Evolutionary conservation across 2,797 vertebrate species (phyloP).

Genomic region (Bovichtus diacanthus): DNA sequence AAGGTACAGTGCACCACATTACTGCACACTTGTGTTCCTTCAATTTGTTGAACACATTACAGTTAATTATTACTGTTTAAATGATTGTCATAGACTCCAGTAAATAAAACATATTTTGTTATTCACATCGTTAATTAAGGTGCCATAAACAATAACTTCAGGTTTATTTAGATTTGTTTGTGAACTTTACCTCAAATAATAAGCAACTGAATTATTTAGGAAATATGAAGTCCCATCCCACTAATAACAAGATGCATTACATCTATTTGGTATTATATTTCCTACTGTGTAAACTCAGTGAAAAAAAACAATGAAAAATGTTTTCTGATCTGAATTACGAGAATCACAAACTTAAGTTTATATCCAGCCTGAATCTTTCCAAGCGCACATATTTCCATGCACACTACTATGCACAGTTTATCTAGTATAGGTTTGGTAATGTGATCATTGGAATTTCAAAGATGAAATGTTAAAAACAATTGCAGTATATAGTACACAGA

Average conservation of each 20-base stretch:
- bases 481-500: background rate
- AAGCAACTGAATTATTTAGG: background rate
- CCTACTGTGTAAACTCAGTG: background rate
- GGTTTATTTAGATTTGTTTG: background rate
- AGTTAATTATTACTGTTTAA: background rate
- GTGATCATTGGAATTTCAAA: background rate
- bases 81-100: background rate
- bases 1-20: constrained; percentile 57
- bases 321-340: background rate
- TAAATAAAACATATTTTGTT: background rate
- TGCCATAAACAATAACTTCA: background rate
- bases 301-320: too few relatives aligned
- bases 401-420: background rate
- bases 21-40: background rate
- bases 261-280: background rate
- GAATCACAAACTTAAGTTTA: background rate
- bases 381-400: background rate
- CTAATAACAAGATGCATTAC: too few relatives aligned
- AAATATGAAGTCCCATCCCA: background rate
- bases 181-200: background rate
- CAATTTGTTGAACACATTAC: background rate
- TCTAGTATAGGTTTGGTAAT: too few relatives aligned
- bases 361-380: background rate
- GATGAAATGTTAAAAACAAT: background rate
- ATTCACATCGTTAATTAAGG: background rate